A percentile compares a stretch with the other conserved stretches of the same genome.
These are phyloP conservation scores for Drosophila ogumai DNA, from an alignment of 1,140 invertebrate species.

Conservation along the genomic window DNA sequence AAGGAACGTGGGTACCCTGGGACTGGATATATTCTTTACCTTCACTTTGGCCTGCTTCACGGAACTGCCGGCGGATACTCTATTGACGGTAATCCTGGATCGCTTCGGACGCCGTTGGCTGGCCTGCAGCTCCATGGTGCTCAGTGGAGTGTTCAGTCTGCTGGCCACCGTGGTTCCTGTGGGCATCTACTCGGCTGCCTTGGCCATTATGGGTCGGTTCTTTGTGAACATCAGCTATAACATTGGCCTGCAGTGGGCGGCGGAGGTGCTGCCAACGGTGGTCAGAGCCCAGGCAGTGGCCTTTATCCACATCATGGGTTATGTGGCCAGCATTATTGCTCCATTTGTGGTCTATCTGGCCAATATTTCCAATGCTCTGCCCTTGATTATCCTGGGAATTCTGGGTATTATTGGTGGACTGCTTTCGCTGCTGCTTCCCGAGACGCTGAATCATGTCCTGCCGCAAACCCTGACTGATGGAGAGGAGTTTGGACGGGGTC, in stretches of 20 bases:
- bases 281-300: slow-evolving; percentile 93
- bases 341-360: slow-evolving; percentile 93
- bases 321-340: slow-evolving; percentile 92
- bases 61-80: slow-evolving; percentile 90
- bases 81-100: slow-evolving; percentile 92
- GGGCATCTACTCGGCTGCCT: slow-evolving; percentile 89
- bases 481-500: slow-evolving; percentile 92
- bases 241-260: slow-evolving; percentile 94
- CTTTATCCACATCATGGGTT: slow-evolving; percentile 94
- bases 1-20: slow-evolving; percentile 92
- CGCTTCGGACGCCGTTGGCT: slow-evolving; percentile 93
- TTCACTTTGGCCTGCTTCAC: slow-evolving; percentile 93
- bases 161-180: slow-evolving; percentile 90
- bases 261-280: slow-evolving; percentile 93
- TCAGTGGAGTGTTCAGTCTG: slow-evolving; percentile 93
- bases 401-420: slow-evolving; percentile 90
- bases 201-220: slow-evolving; percentile 93
- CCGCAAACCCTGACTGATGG: slow-evolving; percentile 93
- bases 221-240: slow-evolving; percentile 95
- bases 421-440: slow-evolving; percentile 91
- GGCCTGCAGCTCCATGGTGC: slow-evolving; percentile 91
- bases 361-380: slow-evolving; percentile 89
- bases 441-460: slow-evolving; percentile 92
- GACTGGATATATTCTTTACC: slow-evolving; percentile 92
- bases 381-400: slow-evolving; percentile 91